These are phyloP conservation scores for Geotrupes spiniger DNA, from an alignment of 2,888 invertebrate species.

Conservation along the genomic window DNA sequence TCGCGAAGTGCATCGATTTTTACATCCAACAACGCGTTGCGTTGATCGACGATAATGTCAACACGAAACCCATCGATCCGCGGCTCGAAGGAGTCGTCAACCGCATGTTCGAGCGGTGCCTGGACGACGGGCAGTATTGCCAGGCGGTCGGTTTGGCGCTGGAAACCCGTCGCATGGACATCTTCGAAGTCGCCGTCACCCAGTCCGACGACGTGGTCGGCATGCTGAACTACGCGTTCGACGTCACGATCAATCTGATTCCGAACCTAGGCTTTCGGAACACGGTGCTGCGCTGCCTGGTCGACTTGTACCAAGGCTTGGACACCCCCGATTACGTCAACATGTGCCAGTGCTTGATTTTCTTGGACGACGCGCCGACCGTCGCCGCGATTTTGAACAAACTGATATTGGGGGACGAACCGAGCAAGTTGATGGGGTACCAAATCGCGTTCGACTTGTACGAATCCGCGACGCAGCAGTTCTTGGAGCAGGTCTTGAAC, in stretches of 20 bases:
- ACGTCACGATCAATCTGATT: conserved; percentile 84
- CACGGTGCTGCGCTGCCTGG: conserved; percentile 78
- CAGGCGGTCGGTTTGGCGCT: conserved; percentile 91
- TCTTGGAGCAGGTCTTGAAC: conserved; percentile 77
- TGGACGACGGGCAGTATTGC: conserved; percentile 85
- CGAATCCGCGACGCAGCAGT: conserved; percentile 95
- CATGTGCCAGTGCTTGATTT: conserved; percentile 93
- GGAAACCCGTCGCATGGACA: conserved; percentile 91
- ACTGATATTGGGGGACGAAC: conserved; percentile 67
- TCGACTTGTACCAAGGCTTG: conserved; percentile 79
- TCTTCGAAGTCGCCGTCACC: conserved; percentile 84
- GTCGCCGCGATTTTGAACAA: conserved; percentile 87
- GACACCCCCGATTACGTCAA: conserved; percentile 90
- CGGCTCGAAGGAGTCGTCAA: conserved; percentile 86
- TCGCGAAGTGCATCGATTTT: conserved; percentile 84
- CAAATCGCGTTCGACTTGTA: conserved; percentile 96
- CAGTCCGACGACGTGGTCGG: conserved; percentile 81
- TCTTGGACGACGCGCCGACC: conserved; percentile 83
- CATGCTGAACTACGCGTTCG: conserved; percentile 88
- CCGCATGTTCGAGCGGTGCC: conserved; percentile 88
- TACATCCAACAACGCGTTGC: conserved; percentile 69
- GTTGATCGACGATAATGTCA: conserved; percentile 27
- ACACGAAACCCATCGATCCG: conserved; percentile 67
- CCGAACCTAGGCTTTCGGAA: conserved; percentile 87
- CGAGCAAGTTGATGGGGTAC: conserved; percentile 56